These are phyloP conservation scores for Pseudopodoces humilis DNA, from an alignment of 2,113 vertebrate species.

Conservation along the genomic window DNA sequence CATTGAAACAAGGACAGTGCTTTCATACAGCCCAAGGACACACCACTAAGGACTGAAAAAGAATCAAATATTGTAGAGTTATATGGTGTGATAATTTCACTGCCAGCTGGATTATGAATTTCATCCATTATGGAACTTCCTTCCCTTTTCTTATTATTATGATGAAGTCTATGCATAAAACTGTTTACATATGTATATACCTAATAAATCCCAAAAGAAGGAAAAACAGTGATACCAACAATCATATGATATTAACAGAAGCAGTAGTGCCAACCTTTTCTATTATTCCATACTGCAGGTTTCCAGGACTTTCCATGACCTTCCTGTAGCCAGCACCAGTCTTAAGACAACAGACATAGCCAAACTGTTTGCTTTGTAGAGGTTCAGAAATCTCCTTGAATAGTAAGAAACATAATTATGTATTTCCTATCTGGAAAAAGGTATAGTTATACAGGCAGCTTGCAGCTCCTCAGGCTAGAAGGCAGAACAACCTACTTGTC, in stretches of 20 bases:
- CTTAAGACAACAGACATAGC: background rate
- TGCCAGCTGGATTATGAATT: background rate
- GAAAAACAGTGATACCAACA: background rate
- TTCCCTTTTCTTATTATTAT: background rate
- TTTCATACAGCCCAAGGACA: background rate
- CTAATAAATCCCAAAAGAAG: background rate
- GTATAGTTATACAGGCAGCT: slow-evolving; percentile 22
- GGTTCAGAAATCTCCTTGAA: background rate
- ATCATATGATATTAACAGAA: background rate
- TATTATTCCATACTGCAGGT: background rate
- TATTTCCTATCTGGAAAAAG: slow-evolving; percentile 30
- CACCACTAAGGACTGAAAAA: background rate
- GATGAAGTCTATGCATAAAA: background rate
- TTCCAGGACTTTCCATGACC: background rate
- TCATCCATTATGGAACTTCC: background rate
- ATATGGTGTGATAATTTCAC: background rate
- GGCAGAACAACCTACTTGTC: slow-evolving; percentile 66
- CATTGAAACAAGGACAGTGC: background rate
- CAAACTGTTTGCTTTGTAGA: background rate
- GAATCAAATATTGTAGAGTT: background rate
- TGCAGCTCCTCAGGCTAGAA: slow-evolving; percentile 66
- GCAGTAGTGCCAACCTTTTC: background rate
- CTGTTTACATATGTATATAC: background rate
- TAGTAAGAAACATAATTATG: background rate
- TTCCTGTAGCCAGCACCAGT: background rate